Base-by-base conservation (phyloP, 2,113 vertebrate species). In the Tragelaphus scriptus region DNA sequence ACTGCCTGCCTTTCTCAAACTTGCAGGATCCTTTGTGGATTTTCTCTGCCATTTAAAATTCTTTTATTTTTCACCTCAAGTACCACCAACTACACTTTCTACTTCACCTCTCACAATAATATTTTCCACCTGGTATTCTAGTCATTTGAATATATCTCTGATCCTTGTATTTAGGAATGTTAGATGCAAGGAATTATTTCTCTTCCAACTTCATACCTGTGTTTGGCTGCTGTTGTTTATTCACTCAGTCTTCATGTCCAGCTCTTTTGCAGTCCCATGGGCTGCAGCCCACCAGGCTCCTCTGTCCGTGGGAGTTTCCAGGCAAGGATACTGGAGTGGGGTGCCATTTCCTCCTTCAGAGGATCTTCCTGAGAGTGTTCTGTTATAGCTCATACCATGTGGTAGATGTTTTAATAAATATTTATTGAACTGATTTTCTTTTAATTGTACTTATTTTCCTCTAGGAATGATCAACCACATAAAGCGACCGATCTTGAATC, bases 391-490 rank as follows among this genome's bases (percentile, higher is more conserved):
- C 58, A 81, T 77, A 58, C 13, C 23, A 56, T 88, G 19, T 88
- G 36, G 19, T 87, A 59, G 40, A 19, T 92, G 10, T 90, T 96
- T 88, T 88, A 90, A n/a, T 87, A 95, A 81, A 92, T 79, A 90
- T 53, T 92, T 92, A 36, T 88, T 91, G 61, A 90, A 81, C 85
- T 95, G 10, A 59, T 79, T 90, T 96, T 92, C 49, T 93, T 94
- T 93, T n/a, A 85, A 51, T 85, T 97, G 47, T 88, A 30, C 47
- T 94, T 91, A 32, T 84, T 96, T 96, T 84, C 30, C 44, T 93
- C 19, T 94, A 99, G 99, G 92, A 98, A 92, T 98, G 88, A 97
- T 87, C 96, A 88, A 86, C 98, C 98, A 40, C 97, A 98, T 58
- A 97, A 98, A 96, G 80, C 44, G 81, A 5, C 95, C 55, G 98